Evolutionary conservation across 2,113 vertebrate genomes (phyloP), one percentile per base, ranked within the genome.

Genomic region (Chaetodon trifascialis): DNA sequence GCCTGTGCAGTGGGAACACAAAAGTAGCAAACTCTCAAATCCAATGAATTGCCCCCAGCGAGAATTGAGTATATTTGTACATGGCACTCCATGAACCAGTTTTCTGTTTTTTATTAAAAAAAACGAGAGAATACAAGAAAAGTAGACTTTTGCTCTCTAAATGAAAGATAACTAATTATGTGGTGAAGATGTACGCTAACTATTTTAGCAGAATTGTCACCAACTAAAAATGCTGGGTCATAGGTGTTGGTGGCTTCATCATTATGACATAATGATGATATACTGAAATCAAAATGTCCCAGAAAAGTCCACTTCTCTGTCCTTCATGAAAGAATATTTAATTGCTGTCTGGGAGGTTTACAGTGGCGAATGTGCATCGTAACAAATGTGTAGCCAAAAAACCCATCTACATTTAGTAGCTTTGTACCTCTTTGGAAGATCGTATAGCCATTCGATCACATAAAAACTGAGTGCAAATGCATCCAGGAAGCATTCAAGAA

Each of bases 31-130:
- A 52, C 76, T 73, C 76, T 69, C 8, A 64, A 73, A 77, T 60
- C 55, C 71, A 23, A 21, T 67, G n/a, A 71, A 75, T 72, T 12
- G 11, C 70, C 46, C 71, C 51, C 14, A 76, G 79, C 34, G 2
- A 55, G 36, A 67, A 66, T 51, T 19, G 16, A 79, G 72, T 73
- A 85, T 76, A 73, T 90, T 84, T 79, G 52, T 38, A 67, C 51
- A 78, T 30, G 23, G 47, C 68, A 42, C 63, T 51, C 36, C 71
- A 65, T 47, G 30, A 71, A 68, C 55, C 68, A 55, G 23, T 78
- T 58, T 78, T 63, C 8, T 38, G 16, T 44, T 36, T 42, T 44
- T 52, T 19, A 16, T 23, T 64, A 25, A 2, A 51, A 59, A 56
- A 30, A 30, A 23, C n/a, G 17, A 46, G 16, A 38, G 15, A 25